These are phyloP conservation scores for Heliconius erato DNA, from an alignment of 2,888 invertebrate genomes.

Conservation along the genomic window DNA sequence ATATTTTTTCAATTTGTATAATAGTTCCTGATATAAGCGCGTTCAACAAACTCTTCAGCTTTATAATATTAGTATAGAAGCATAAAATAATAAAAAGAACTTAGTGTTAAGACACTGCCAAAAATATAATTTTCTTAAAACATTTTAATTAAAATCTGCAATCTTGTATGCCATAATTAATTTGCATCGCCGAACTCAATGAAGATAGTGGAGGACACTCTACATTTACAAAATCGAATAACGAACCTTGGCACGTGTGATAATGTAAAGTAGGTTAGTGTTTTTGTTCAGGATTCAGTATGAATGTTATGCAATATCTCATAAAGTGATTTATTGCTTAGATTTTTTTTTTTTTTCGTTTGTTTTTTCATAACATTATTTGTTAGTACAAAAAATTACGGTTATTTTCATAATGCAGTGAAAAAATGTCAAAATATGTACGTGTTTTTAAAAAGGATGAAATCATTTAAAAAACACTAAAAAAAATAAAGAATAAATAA, in stretches of 20 bases:
- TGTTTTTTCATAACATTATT: not conserved
- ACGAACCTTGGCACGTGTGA: conserved; percentile 12
- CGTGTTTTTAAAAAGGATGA: too few species aligned
- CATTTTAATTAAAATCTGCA: not conserved
- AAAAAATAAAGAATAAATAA: too few species aligned
- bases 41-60: too few species aligned
- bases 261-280: conserved; percentile 11
- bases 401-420: too few species aligned
- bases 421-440: too few species aligned
- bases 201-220: not conserved
- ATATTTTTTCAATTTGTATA: too few species aligned
- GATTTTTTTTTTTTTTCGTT: not conserved
- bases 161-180: not conserved
- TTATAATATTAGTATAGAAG: too few species aligned
- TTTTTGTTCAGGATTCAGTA: not conserved
- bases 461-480: too few species aligned
- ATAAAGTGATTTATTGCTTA: not conserved
- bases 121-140: not conserved
- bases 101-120: not conserved
- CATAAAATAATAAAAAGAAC: too few species aligned
- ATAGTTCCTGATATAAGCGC: too few species aligned
- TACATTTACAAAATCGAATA: conserved; percentile 5
- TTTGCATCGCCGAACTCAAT: conserved; percentile 1
- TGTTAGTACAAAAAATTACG: not conserved
- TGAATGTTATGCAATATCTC: not conserved